Conservation (phyloP, 2,113 vertebrate species). For the Cricetomys ansorgei region DNA sequence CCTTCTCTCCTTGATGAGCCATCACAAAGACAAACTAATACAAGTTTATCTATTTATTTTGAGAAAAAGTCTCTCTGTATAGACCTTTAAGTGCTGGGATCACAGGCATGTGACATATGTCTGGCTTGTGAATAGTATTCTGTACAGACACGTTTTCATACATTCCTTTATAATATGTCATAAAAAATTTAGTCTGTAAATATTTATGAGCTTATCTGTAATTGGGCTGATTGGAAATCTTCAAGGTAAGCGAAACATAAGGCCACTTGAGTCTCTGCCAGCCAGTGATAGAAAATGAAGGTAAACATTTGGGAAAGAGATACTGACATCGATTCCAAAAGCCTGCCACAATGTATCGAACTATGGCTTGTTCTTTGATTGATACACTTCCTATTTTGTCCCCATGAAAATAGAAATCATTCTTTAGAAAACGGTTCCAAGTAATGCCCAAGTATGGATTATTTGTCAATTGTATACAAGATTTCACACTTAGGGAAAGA, state of each 20-base stretch:
- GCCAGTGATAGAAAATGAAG: background rate
- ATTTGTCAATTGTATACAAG: slow-evolving; percentile 45
- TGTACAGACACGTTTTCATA: background rate
- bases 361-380: slow-evolving; percentile 25
- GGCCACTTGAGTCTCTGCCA: slow-evolving; percentile 5
- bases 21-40: too few relatives aligned
- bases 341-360: slow-evolving; percentile 6
- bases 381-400: slow-evolving; percentile 40
- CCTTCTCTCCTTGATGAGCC: too few relatives aligned
- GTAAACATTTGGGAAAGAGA: background rate
- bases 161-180: background rate
- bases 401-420: slow-evolving; percentile 2
- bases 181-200: background rate
- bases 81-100: background rate
- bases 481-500: background rate
- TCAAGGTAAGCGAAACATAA: background rate
- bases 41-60: too few relatives aligned
- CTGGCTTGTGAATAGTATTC: background rate
- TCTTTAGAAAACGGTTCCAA: slow-evolving; percentile 15
- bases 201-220: background rate
- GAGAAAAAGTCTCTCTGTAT: too few relatives aligned
- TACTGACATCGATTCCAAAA: slow-evolving; percentile 11
- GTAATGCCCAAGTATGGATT: slow-evolving; percentile 36
- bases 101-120: background rate
- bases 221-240: background rate